These are phyloP conservation scores for Agriopis marginaria DNA, from an alignment of 2,888 invertebrate genomes.

Conservation along the genomic window DNA sequence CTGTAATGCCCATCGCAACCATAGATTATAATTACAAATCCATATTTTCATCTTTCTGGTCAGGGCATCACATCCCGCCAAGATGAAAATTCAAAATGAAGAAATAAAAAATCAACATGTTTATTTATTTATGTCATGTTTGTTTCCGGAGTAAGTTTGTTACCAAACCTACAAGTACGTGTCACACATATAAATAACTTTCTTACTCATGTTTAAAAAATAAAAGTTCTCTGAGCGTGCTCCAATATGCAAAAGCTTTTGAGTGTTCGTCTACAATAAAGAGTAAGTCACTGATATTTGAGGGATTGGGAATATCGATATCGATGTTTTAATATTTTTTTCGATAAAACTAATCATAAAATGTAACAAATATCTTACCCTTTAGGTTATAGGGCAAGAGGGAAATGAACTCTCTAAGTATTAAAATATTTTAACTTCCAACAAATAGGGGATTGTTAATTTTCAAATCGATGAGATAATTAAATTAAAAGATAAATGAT, in stretches of 20 bases:
- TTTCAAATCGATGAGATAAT: neutral
- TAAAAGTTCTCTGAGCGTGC: slow-evolving; percentile 18
- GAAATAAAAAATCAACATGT: slow-evolving; percentile 11
- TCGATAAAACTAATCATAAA: neutral
- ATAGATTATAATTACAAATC: too few relatives aligned
- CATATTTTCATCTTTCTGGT: neutral
- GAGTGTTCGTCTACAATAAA: slow-evolving; percentile 30
- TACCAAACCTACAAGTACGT: slow-evolving; percentile 13
- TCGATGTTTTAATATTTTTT: neutral
- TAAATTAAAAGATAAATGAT: too few relatives aligned
- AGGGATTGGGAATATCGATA: slow-evolving; percentile 1
- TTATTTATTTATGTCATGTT: too few relatives aligned
- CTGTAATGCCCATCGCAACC: too few relatives aligned
- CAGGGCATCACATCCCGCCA: neutral
- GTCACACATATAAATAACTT: slow-evolving; percentile 22
- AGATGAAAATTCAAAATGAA: neutral
- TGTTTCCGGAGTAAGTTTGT: slow-evolving; percentile 2
- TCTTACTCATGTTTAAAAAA: slow-evolving; percentile 22
- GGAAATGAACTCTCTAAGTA: too few relatives aligned
- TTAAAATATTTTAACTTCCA: neutral
- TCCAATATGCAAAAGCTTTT: slow-evolving; percentile 26
- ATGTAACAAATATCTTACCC: neutral
- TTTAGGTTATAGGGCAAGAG: too few relatives aligned
- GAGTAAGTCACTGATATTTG: slow-evolving; percentile 25
- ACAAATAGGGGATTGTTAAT: neutral